Conservation (phyloP, 2,113 vertebrate species). For the Silurus asotus region DNA sequence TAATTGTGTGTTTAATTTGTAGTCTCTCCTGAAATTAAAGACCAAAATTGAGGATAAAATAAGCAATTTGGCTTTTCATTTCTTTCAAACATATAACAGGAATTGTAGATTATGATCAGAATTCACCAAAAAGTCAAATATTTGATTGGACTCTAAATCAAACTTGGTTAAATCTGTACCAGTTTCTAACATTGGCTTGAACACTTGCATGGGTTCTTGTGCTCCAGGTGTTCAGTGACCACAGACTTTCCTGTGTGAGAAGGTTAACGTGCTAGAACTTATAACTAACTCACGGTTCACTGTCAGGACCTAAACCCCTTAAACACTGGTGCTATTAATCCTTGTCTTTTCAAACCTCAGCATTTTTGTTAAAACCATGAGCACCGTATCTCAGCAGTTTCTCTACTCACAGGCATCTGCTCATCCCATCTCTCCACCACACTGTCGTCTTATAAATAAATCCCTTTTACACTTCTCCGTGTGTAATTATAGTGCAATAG, state of each 20-base stretch:
- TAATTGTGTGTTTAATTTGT: not conserved
- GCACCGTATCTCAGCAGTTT: conserved; percentile 41
- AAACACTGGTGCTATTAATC: conserved; percentile 44
- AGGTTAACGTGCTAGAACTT: conserved; percentile 41
- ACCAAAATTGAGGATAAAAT: not conserved
- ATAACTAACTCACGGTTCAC: conserved; percentile 6
- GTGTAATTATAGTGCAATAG: conserved; percentile 29
- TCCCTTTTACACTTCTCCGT: conserved; percentile 42
- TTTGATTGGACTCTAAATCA: not conserved
- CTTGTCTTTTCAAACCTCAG: conserved; percentile 47
- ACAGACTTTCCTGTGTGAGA: conserved; percentile 30
- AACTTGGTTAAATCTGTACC: no score
- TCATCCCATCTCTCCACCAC: conserved; percentile 41
- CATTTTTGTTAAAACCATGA: conserved; percentile 44
- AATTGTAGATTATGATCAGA: no score
- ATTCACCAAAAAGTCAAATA: no score
- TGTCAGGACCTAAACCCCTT: conserved; percentile 36
- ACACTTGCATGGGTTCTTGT: not conserved
- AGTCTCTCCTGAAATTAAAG: not conserved
- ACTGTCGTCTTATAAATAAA: conserved; percentile 45
- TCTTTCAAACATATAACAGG: no score
- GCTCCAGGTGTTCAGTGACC: not conserved
- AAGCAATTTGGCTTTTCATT: not conserved
- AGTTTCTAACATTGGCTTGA: not conserved
- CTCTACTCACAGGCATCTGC: not conserved